These are phyloP conservation scores for Gnathonemus longibarbis DNA, from an alignment of 2,113 vertebrate genomes.

Conservation along the genomic window DNA sequence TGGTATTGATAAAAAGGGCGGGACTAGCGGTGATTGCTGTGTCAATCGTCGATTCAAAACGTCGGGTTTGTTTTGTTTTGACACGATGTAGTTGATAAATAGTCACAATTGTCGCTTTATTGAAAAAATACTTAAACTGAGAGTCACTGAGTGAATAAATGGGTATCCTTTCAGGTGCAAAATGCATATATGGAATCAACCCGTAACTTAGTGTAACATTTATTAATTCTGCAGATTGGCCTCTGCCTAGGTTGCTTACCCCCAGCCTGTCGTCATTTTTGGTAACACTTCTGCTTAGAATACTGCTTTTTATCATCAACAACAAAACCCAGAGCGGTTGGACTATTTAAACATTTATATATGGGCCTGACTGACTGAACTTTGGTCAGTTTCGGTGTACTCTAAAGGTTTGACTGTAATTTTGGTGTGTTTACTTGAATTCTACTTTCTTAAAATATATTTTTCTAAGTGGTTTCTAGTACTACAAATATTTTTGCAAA, in stretches of 20 bases:
- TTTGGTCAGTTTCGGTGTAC: background rate
- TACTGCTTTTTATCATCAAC: background rate
- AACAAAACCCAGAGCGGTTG: background rate
- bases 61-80: constrained; percentile 20
- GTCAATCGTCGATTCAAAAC: constrained; percentile 34
- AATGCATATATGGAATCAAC: background rate
- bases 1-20: constrained; percentile 68
- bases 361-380: background rate
- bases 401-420: background rate
- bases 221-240: background rate
- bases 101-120: background rate
- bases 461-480: background rate
- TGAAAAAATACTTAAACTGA: background rate
- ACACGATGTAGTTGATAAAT: background rate
- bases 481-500: background rate
- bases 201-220: background rate
- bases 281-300: background rate
- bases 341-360: background rate
- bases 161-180: background rate
- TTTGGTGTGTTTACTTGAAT: background rate
- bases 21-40: constrained; percentile 58
- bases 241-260: background rate
- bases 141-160: background rate
- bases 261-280: background rate
- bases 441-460: background rate